Evolutionary conservation across 2,888 invertebrate species (phyloP).

Genomic region (Spilosoma lubricipeda): DNA sequence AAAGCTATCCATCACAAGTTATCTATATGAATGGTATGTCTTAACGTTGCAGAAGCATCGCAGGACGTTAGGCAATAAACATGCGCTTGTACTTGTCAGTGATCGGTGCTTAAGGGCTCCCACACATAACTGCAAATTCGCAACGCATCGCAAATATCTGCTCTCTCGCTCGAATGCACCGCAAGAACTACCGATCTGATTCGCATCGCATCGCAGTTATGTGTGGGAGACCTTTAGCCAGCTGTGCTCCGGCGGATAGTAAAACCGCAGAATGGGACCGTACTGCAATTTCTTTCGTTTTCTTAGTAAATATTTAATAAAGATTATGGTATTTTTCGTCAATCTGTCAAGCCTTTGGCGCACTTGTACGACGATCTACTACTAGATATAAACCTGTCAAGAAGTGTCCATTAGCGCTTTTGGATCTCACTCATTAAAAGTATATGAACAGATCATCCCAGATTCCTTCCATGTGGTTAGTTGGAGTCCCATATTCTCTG

Average conservation of each 20-base stretch:
- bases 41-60: not conserved
- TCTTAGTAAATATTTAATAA: no score
- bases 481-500: no score
- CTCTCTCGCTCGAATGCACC: no score
- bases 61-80: slow-evolving; percentile 3
- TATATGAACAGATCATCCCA: no score
- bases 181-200: no score
- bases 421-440: no score
- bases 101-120: not conserved
- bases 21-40: slow-evolving; percentile 1
- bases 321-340: not conserved
- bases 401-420: not conserved
- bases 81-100: slow-evolving; percentile 1
- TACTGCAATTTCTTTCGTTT: slow-evolving; percentile 12
- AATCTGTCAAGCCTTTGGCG: not conserved
- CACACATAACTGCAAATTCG: no score
- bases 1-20: not conserved
- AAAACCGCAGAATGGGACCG: slow-evolving; percentile 47
- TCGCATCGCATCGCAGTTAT: no score
- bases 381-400: not conserved
- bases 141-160: no score
- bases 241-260: slow-evolving; percentile 28
- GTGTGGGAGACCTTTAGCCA: no score
- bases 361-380: not conserved
- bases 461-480: no score